A percentile compares a stretch with the other conserved stretches of the same genome.
phyloP scores from a whole-genome alignment of 1,140 invertebrate genomes.

The Macrocentrus cingulum region DNA sequence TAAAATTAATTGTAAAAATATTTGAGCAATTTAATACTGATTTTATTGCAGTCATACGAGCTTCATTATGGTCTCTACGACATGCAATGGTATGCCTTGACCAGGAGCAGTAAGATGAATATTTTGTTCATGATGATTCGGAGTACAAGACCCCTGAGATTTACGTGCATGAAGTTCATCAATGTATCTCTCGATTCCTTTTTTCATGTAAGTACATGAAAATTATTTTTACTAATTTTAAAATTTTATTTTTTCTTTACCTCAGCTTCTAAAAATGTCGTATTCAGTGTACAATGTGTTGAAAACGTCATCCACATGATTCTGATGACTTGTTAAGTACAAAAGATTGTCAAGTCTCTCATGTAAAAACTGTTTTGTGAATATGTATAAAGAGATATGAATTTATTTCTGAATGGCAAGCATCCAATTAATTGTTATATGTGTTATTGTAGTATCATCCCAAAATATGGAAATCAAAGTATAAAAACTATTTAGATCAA shows the following conservation, averaged over 20 bases:
- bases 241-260: not conserved
- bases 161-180: not conserved
- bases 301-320: constrained; percentile 15
- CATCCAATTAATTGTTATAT: too few species aligned
- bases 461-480: too few species aligned
- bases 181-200: constrained; percentile 8
- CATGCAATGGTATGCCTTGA: not conserved
- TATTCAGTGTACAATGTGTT: constrained; percentile 19
- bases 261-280: constrained; percentile 19
- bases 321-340: too few species aligned
- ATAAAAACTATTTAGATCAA: too few species aligned
- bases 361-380: too few species aligned
- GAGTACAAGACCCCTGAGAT: not conserved
- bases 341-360: too few species aligned
- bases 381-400: too few species aligned
- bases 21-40: not conserved
- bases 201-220: constrained; percentile 2
- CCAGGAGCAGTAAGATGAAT: not conserved
- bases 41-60: not conserved
- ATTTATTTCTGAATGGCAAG: too few species aligned
- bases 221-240: not conserved
- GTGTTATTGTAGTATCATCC: too few species aligned
- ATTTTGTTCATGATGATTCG: constrained; percentile 2
- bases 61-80: not conserved
- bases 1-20: not conserved